These are phyloP conservation scores for Ceryle rudis DNA, from an alignment of 2,797 vertebrate genomes.

Conservation along the genomic window DNA sequence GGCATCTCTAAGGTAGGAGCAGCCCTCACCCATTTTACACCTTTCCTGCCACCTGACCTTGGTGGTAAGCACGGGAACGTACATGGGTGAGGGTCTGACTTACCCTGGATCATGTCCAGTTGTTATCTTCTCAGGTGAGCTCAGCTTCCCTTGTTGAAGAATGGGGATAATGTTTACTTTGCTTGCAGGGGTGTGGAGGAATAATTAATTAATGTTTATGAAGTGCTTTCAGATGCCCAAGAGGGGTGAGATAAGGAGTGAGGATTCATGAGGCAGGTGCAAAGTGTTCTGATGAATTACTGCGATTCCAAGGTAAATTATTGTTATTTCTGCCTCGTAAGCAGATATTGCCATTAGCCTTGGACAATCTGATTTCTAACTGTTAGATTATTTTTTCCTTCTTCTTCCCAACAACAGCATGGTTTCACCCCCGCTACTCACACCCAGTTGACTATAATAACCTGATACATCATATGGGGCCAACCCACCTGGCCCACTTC, in stretches of 20 bases:
- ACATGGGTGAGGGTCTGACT: neutral
- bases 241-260: neutral
- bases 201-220: slow-evolving; percentile 55
- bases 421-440: neutral
- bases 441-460: neutral
- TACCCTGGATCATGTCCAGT: too few relatives aligned
- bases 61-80: accelerated
- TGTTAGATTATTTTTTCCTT: neutral
- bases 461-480: neutral
- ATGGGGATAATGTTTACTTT: slow-evolving; percentile 1
- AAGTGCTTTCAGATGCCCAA: slow-evolving; percentile 28
- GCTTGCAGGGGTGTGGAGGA: slow-evolving; percentile 39
- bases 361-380: neutral
- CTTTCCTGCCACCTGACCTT: neutral
- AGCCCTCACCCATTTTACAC: neutral
- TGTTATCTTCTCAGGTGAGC: neutral
- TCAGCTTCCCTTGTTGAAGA: neutral
- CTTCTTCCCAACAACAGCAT: neutral
- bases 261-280: neutral
- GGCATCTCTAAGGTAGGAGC: neutral
- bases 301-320: slow-evolving; percentile 28
- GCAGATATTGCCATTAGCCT: neutral
- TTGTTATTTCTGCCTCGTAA: neutral
- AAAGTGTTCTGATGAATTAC: neutral
- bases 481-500: neutral